A percentile compares a stretch with the other conserved stretches of the same genome.
phyloP scores from a whole-genome alignment of 1,140 invertebrate genomes.

The Melipona quadrifasciata region DNA sequence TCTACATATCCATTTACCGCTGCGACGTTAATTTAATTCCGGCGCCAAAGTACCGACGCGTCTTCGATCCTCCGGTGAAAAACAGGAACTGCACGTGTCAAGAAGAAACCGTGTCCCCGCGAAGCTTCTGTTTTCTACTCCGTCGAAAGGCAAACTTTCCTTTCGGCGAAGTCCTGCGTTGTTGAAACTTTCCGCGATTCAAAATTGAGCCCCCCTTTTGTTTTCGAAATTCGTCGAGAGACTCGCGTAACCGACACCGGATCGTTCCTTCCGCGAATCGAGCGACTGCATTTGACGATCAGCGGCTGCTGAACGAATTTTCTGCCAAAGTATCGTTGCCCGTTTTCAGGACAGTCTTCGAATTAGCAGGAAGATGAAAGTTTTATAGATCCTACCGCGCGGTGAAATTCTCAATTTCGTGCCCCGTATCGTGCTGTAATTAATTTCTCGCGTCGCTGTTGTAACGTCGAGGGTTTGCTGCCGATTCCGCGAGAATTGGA shows the following conservation, averaged over 20 bases:
- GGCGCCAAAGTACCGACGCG: neutral
- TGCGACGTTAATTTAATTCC: neutral
- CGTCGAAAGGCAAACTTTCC: constrained; percentile 8
- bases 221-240: neutral
- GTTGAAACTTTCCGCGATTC: constrained; percentile 28
- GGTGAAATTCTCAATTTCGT: no score
- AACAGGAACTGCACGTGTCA: neutral
- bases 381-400: no score
- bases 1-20: neutral
- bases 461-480: neutral
- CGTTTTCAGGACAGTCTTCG: no score
- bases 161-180: neutral
- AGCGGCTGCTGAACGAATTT: neutral
- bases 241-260: neutral
- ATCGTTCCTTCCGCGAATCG: neutral
- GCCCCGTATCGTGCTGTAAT: neutral
- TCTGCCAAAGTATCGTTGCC: no score
- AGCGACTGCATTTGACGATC: no score
- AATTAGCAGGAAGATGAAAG: no score
- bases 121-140: neutral
- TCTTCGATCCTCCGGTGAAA: neutral
- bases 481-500: neutral
- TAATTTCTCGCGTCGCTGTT: neutral
- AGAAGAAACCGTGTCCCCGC: neutral
- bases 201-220: neutral